Percentiles rank a stretch among this genome's conserved stretches.
Conservation (phyloP, 1,140 invertebrate species). For the Yoshiicerus persimilis region DNA sequence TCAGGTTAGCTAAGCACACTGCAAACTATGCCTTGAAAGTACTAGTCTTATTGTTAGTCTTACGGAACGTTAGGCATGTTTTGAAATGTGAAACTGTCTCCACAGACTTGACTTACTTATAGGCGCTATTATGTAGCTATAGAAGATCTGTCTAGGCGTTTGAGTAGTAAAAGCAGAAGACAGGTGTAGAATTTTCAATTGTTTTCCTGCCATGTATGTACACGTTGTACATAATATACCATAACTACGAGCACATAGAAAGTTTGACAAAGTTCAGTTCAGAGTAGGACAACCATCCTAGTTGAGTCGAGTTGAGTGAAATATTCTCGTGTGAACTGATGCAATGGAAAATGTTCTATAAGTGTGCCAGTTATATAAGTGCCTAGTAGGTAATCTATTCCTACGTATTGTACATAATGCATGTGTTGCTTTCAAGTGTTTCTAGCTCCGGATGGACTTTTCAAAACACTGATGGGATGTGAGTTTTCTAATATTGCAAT, state of each 20-base stretch:
- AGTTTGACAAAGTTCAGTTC: background rate
- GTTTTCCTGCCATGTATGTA: background rate
- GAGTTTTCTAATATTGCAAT: background rate
- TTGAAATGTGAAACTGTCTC: background rate
- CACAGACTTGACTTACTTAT: background rate
- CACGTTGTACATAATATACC: background rate
- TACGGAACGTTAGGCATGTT: background rate
- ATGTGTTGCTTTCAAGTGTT: conserved; percentile 6
- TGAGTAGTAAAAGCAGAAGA: background rate
- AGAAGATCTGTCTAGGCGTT: background rate
- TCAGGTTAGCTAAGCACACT: background rate
- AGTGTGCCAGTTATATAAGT: background rate
- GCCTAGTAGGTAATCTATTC: background rate
- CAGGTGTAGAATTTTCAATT: conserved; percentile 28
- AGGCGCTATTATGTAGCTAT: background rate
- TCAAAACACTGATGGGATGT: background rate
- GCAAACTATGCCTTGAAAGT: background rate
- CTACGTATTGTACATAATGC: background rate
- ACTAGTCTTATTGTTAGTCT: background rate
- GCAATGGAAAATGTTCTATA: background rate
- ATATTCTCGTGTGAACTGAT: background rate
- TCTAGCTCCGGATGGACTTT: background rate
- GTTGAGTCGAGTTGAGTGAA: background rate
- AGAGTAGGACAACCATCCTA: background rate
- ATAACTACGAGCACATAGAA: background rate